phyloP scores from a whole-genome alignment of 2,797 vertebrate genomes.

The Garrulus glandarius region DNA sequence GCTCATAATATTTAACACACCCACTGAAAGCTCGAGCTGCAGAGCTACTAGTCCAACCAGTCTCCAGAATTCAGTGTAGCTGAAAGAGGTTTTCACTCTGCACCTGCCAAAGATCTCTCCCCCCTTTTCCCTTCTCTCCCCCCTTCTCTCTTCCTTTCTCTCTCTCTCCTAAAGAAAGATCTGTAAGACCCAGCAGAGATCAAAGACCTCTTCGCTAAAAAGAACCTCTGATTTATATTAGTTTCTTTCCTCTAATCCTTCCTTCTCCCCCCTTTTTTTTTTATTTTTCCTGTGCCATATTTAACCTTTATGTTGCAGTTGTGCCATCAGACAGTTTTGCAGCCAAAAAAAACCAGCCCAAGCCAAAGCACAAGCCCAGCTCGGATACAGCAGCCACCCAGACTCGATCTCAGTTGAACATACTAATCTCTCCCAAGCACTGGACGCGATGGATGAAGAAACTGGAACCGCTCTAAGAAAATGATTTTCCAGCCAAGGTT shows the following conservation, averaged over 20 bases:
- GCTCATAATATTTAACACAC: slow-evolving; percentile 90
- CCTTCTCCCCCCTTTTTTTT: not conserved
- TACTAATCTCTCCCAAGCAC: not conserved
- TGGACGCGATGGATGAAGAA: slow-evolving; percentile 55
- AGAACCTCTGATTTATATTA: slow-evolving; percentile 38
- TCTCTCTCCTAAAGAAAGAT: slow-evolving; percentile 16
- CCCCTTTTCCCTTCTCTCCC: not conserved
- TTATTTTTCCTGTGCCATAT: slow-evolving; percentile 20
- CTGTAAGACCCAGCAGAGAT: slow-evolving; percentile 49
- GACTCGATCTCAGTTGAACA: slow-evolving; percentile 31
- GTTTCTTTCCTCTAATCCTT: slow-evolving; percentile 4
- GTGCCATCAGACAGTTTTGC: slow-evolving; percentile 63
- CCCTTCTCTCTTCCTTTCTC: not conserved
- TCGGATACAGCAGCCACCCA: slow-evolving; percentile 60
- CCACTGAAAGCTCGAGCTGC: slow-evolving; percentile 76
- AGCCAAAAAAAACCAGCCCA: slow-evolving; percentile 31
- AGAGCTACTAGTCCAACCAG: slow-evolving; percentile 63
- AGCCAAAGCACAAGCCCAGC: slow-evolving; percentile 44
- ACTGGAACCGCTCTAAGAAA: slow-evolving; percentile 43
- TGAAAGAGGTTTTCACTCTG: slow-evolving; percentile 62
- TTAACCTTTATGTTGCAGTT: slow-evolving; percentile 68
- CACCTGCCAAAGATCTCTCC: slow-evolving; percentile 77
- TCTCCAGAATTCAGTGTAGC: slow-evolving; percentile 57
- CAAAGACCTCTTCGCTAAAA: slow-evolving; percentile 13
- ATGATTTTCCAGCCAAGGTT: slow-evolving; percentile 32